Percentiles rank a stretch among this genome's conserved stretches.
Evolutionary conservation across 1,140 invertebrate species (phyloP).

Genomic region (Helicoverpa armigera): DNA sequence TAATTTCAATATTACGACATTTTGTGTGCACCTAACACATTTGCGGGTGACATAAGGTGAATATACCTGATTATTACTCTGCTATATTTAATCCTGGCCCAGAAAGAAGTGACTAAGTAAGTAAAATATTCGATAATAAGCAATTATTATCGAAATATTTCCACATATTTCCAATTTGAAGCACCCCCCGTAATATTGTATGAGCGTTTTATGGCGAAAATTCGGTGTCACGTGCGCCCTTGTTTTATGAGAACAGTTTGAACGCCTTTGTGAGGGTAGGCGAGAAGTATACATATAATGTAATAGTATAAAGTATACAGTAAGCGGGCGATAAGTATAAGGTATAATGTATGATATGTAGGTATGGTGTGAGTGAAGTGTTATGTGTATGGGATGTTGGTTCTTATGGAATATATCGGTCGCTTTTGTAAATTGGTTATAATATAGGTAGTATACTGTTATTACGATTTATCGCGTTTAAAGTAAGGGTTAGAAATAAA

Average conservation of each 20-base stretch:
- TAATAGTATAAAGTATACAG: neutral
- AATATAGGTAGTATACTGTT: too few relatives aligned
- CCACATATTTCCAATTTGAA: neutral
- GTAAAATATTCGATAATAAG: neutral
- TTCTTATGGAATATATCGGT: neutral
- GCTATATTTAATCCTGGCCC: too few relatives aligned
- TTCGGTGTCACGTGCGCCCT: neutral
- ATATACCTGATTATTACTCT: too few relatives aligned
- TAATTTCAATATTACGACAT: too few relatives aligned
- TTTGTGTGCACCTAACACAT: too few relatives aligned
- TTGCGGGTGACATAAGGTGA: too few relatives aligned
- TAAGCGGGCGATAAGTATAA: too few relatives aligned
- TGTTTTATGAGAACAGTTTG: constrained; percentile 24
- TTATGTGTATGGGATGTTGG: neutral
- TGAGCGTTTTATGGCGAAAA: constrained; percentile 14
- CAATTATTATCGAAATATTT: neutral
- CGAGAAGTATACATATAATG: constrained; percentile 6
- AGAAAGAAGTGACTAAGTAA: neutral
- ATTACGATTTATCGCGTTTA: too few relatives aligned
- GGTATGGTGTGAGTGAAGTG: neutral
- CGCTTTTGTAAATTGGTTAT: too few relatives aligned
- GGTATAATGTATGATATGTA: too few relatives aligned
- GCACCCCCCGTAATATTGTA: constrained; percentile 10
- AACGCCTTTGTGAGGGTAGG: neutral
- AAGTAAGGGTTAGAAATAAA: too few relatives aligned